Conservation (phyloP, 1,140 invertebrate species). For the Muscidifurax raptorellus region DNA sequence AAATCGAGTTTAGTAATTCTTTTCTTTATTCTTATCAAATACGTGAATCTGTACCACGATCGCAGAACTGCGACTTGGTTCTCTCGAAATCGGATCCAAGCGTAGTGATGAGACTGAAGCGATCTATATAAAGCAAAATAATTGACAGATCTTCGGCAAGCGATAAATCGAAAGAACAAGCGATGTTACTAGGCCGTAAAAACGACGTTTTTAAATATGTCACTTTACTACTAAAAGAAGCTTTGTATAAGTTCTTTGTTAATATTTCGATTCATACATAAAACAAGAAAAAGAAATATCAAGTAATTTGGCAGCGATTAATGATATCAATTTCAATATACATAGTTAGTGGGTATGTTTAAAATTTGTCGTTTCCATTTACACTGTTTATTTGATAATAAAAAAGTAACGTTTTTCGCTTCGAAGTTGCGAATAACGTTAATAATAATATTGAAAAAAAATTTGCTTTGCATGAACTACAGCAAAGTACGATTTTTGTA, state of each 20-base stretch:
- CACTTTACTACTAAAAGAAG: conserved; percentile 44
- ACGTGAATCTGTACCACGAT: conserved; percentile 10
- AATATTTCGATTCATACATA: conserved; percentile 12
- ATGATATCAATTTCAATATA: conserved; percentile 26
- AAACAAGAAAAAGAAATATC: conserved; percentile 19
- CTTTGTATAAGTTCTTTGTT: conserved; percentile 45
- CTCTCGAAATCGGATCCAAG: conserved; percentile 17
- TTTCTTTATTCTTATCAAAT: conserved; percentile 39
- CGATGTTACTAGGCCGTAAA: conserved; percentile 27
- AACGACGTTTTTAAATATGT: conserved; percentile 26
- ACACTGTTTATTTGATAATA: conserved; percentile 30
- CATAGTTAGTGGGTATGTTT: conserved; percentile 42
- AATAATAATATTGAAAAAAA: conserved; percentile 6
- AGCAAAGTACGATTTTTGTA: conserved; percentile 40
- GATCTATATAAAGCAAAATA: conserved; percentile 3
- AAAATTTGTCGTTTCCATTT: conserved; percentile 46
- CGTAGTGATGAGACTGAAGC: conserved; percentile 24
- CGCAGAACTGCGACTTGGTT: conserved; percentile 20
- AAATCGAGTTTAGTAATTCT: conserved; percentile 19
- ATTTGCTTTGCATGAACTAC: conserved; percentile 7
- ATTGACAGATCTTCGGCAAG: background rate
- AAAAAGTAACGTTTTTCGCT: conserved; percentile 29
- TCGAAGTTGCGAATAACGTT: conserved; percentile 30
- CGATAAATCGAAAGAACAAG: conserved; percentile 23
- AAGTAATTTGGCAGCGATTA: conserved; percentile 34